These are phyloP conservation scores for Periplaneta americana DNA, from an alignment of 1,140 invertebrate genomes.

Conservation along the genomic window DNA sequence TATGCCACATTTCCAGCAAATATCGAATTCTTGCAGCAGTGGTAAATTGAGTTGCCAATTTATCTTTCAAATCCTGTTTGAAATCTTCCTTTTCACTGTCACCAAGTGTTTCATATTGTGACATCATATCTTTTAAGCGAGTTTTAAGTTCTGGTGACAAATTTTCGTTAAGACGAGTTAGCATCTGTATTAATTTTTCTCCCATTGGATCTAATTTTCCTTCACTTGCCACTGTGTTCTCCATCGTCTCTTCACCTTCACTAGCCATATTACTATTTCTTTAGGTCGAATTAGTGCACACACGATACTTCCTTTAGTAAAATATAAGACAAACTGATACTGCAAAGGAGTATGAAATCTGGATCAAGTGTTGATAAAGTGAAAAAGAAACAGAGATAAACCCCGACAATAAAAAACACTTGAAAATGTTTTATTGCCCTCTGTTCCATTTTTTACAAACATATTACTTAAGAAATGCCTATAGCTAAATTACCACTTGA, in stretches of 20 bases:
- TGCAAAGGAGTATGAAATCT: no score
- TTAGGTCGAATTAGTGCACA: neutral
- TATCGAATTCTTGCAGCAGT: neutral
- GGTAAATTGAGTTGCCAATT: neutral
- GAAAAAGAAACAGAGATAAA: neutral
- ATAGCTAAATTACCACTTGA: neutral
- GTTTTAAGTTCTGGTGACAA: neutral
- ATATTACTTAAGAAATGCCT: neutral
- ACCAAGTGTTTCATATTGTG: conserved; percentile 34
- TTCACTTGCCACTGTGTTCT: neutral
- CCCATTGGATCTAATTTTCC: neutral
- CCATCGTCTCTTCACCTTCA: neutral
- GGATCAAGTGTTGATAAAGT: neutral
- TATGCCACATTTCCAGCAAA: neutral
- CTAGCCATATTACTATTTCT: neutral
- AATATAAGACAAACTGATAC: no score
- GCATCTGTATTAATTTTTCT: neutral
- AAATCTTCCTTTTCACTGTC: conserved; percentile 36
- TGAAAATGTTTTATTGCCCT: neutral
- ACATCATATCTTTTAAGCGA: conserved; percentile 28
- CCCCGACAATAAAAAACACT: neutral
- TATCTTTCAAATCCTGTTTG: conserved; percentile 29
- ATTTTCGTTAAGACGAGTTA: neutral
- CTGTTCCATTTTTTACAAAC: neutral
- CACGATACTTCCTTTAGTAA: no score